Base-by-base conservation (phyloP, 2,888 invertebrate genomes). In the Muscina levida region DNA sequence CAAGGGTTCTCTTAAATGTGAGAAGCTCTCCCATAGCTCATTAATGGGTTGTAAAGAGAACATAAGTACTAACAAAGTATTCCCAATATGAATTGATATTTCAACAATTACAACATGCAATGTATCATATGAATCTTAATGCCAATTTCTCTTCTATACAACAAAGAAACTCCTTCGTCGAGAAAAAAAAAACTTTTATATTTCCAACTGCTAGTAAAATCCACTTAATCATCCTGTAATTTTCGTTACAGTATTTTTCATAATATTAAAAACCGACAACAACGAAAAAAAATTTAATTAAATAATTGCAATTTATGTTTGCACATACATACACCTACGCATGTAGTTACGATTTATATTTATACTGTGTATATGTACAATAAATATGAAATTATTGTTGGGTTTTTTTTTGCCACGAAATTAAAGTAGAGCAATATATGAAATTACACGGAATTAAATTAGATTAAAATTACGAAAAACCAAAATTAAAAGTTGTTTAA, bases 351-450 rank as follows among this genome's bases (percentile, higher is more conserved):
- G n/a, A n/a, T n/a, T n/a, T n/a, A n/a, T n/a, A n/a, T 56, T 56
- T 56, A 59, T n/a, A n/a, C n/a, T n/a, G n/a, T n/a, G n/a, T n/a
- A 59, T 59, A 59, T 59, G 19, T 37, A 44, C 44, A 44, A n/a
- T 3, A n/a, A 31, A 31, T 31, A 31, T 31, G 8, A 31, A 39
- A 8, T 39, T 39, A 8, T 5, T 8, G 39, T 8, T 5, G 39
- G 10, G 39, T 5, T 39, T 44, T n/a, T 44, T 11, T 8, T 44
- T n/a, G n/a, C 44, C 44, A 3, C 44, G 2, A n/a, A n/a, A n/a
- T n/a, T 8, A 44, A 2, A n/a, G 44, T n/a, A 2, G 44, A 11
- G 11, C 13, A 11, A n/a, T 8, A n/a, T 44, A 44, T 44, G n/a
- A 44, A 44, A 44, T 11, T 2, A 26, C 13, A 26, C 11, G 10